Percentiles rank a stretch among this genome's conserved stretches.
Conservation (phyloP, 2,888 invertebrate species). For the Desoria tigrina region DNA sequence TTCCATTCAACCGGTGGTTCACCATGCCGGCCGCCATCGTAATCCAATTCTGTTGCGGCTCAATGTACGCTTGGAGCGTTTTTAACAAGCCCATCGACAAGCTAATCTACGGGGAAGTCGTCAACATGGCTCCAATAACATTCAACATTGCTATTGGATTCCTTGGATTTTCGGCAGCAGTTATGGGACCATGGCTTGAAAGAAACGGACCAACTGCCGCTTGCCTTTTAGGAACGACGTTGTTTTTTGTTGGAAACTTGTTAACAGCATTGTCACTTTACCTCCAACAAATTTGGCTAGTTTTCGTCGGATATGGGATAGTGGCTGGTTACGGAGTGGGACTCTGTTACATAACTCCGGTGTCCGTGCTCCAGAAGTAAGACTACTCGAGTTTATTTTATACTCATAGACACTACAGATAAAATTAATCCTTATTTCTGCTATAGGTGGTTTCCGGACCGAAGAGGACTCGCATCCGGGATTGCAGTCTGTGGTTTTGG, state of each 20-base stretch:
- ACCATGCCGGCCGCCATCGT: conserved; percentile 47
- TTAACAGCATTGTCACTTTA: conserved; percentile 39
- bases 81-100: conserved; percentile 50
- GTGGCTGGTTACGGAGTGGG: conserved; percentile 41
- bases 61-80: conserved; percentile 50
- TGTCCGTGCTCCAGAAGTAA: conserved; percentile 49
- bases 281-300: conserved; percentile 36
- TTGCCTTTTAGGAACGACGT: conserved; percentile 32
- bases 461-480: conserved; percentile 47
- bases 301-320: conserved; percentile 42
- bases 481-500: conserved; percentile 52
- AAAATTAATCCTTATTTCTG: no score
- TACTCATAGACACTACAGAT: no score
- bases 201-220: conserved; percentile 42
- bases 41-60: conserved; percentile 48
- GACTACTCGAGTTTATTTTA: no score
- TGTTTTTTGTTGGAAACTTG: conserved; percentile 44
- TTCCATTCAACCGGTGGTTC: conserved; percentile 44
- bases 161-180: conserved; percentile 42
- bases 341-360: conserved; percentile 47
- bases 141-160: conserved; percentile 50
- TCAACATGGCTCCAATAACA: conserved; percentile 46
- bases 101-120: conserved; percentile 36
- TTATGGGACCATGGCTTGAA: conserved; percentile 51
- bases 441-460: conserved; percentile 52